Conservation (phyloP, 2,113 vertebrate genomes). For the Gavia stellata region DNA sequence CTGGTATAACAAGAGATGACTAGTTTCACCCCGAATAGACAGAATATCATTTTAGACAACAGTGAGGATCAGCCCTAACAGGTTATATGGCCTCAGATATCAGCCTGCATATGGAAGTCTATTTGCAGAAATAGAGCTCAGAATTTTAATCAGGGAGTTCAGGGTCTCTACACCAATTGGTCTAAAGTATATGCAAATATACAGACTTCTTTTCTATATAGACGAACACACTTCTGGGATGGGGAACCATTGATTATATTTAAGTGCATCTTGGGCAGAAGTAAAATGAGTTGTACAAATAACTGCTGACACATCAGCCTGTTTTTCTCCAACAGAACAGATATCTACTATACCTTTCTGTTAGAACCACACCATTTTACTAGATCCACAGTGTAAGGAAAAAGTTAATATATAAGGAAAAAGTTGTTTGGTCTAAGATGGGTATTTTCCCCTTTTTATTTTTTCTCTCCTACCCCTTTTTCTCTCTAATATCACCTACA, state of each 20-base stretch:
- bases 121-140: background rate
- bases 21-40: background rate
- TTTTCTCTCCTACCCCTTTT: background rate
- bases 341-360: background rate
- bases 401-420: background rate
- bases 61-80: background rate
- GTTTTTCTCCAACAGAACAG: background rate
- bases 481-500: background rate
- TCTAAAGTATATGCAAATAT: background rate
- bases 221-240: background rate
- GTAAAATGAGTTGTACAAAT: background rate
- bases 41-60: background rate
- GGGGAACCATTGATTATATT: background rate
- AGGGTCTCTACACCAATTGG: background rate
- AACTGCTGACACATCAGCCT: background rate
- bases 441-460: background rate
- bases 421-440: background rate
- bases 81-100: background rate
- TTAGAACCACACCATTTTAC: background rate
- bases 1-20: background rate
- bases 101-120: background rate
- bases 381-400: background rate
- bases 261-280: background rate
- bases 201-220: background rate
- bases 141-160: background rate